phyloP scores from a whole-genome alignment of 1,140 invertebrate genomes.

The Hermetia illucens region DNA sequence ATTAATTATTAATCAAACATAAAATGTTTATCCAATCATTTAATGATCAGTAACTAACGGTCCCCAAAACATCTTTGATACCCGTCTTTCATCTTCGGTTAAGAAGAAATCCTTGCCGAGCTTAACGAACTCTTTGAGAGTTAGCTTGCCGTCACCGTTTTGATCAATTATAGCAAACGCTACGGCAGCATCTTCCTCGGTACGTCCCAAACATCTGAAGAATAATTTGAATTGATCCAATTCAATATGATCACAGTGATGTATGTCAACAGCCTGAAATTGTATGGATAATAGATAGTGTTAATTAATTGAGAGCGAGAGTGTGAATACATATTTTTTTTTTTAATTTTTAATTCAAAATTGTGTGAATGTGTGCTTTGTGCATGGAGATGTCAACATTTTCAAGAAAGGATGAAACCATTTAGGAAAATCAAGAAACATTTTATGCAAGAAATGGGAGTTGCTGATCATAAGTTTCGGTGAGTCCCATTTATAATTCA shows the following conservation, averaged over 20 bases:
- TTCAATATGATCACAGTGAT: slow-evolving; percentile 59
- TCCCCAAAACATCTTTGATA: slow-evolving; percentile 76
- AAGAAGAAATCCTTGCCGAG: slow-evolving; percentile 65
- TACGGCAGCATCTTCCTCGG: slow-evolving; percentile 54
- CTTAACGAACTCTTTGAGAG: slow-evolving; percentile 60
- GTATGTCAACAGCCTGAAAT: slow-evolving; percentile 62
- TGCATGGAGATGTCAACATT: no score
- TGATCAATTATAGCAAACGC: slow-evolving; percentile 63
- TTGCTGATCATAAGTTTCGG: no score
- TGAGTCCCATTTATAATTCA: no score
- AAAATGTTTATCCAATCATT: no score
- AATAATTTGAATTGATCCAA: slow-evolving; percentile 70
- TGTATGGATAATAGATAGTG: no score
- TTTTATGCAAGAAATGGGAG: no score
- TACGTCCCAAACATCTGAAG: slow-evolving; percentile 60
- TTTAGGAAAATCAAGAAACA: no score
- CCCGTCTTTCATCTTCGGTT: slow-evolving; percentile 54
- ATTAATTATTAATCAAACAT: no score
- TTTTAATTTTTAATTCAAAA: no score
- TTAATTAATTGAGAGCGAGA: background rate
- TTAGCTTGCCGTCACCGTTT: slow-evolving; percentile 61
- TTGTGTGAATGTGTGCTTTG: no score
- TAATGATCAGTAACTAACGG: slow-evolving; percentile 47
- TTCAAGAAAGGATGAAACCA: no score
- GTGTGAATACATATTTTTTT: no score